Percentiles rank a stretch among this genome's conserved stretches.
These are phyloP conservation scores for Ceratitis capitata DNA, from an alignment of 1,140 invertebrate species.

Conservation along the genomic window DNA sequence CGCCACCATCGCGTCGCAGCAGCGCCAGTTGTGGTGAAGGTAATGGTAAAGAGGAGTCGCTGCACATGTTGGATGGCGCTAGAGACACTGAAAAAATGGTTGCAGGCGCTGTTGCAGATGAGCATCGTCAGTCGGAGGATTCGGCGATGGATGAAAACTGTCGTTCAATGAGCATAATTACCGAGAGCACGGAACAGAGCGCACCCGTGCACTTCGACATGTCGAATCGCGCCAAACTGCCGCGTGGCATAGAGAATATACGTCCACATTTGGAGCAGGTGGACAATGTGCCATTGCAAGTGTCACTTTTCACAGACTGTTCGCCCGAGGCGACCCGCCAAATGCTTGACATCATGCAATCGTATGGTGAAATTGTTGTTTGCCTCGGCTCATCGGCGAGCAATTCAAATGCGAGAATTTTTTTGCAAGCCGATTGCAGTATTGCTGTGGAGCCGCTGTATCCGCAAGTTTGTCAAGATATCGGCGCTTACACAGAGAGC, in stretches of 20 bases:
- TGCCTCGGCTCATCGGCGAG: slow-evolving; percentile 89
- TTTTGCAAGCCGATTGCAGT: slow-evolving; percentile 91
- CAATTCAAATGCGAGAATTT: slow-evolving; percentile 88
- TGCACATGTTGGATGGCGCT: slow-evolving; percentile 44
- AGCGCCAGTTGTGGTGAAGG: slow-evolving; percentile 30
- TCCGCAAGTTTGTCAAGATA: slow-evolving; percentile 85
- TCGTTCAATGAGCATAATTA: slow-evolving; percentile 82
- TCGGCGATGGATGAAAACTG: slow-evolving; percentile 74
- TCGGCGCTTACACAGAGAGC: slow-evolving; percentile 68
- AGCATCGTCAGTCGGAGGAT: slow-evolving; percentile 62
- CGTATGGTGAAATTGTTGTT: slow-evolving; percentile 89
- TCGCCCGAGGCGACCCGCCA: slow-evolving; percentile 85
- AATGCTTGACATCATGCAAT: slow-evolving; percentile 96
- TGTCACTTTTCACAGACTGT: slow-evolving; percentile 97
- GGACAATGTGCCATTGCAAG: slow-evolving; percentile 95
- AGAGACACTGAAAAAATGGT: slow-evolving; percentile 39
- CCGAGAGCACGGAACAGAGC: slow-evolving; percentile 88
- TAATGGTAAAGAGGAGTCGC: slow-evolving; percentile 40
- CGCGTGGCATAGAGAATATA: slow-evolving; percentile 96
- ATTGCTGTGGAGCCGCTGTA: slow-evolving; percentile 92
- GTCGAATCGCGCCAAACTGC: slow-evolving; percentile 93
- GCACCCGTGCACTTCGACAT: slow-evolving; percentile 90
- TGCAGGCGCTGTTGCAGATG: background rate
- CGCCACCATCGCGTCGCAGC: slow-evolving; percentile 49
- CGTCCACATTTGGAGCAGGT: slow-evolving; percentile 93